Evolutionary conservation across 2,113 vertebrate species (phyloP), one percentile per base, ranked within the genome.

Genomic region (Lampris megalopsis): DNA sequence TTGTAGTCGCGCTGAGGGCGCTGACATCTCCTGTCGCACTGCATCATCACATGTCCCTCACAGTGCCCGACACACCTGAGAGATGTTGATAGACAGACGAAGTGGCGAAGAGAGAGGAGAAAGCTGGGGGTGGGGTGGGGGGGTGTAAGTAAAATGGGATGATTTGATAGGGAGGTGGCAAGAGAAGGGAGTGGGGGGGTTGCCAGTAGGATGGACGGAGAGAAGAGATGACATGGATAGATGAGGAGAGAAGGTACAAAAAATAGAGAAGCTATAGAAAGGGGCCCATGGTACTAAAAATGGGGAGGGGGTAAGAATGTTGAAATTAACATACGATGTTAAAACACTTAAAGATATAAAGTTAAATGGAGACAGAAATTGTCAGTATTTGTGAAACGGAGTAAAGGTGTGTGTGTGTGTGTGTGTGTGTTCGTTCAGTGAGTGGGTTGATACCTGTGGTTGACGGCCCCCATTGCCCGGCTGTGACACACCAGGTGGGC

Each of bases 61-160:
- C 63, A 71, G 77, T 53, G 54, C 68, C 49, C 60, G 13, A 63
- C 59, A 79, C 71, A 79, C 72, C 85, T 79, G 78, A 73, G 68
- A 72, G 42, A 24, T 24, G 24, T 24, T 24, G 24, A 24, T 24
- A 24, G 24, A 24, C 24, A 24, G 24, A 24, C 24, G 41, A 57
- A 67, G 65, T 67, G 37, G 52, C 1, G 11, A 5, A 67, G 54
- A 56, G 38, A 13, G 9, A 36, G 2, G 47, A 49, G 48, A 38
- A 42, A 2, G 11, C 24, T 24, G 40, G 60, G 2, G 57, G 4
- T 13, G 38, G 8, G 10, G 60, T 49, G 48, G 35, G 65, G 35
- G 52, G 56, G 57, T 45, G 6, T 42, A 35, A 42, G 43, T 57
- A 47, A 77, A 37, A 63, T 62, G 61, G n/a, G 71, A 61, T 41